phyloP scores from a whole-genome alignment of 2,888 invertebrate genomes.

The Troilus luridus region DNA sequence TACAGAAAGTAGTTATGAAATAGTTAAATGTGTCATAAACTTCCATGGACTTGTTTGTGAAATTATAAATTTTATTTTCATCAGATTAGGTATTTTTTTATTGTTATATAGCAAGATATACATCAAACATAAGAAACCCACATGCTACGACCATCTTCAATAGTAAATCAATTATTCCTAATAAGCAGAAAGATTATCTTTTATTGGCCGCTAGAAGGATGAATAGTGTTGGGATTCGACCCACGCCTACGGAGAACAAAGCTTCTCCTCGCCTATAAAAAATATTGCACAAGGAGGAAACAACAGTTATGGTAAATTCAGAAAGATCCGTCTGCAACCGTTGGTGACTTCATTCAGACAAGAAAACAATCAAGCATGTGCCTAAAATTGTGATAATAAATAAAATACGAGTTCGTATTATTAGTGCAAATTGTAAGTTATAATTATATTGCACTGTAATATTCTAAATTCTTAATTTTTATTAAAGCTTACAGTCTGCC shows the following conservation, averaged over 20 bases:
- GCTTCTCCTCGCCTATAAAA: background rate
- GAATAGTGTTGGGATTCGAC: background rate
- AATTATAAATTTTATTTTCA: too few species aligned
- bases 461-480: too few species aligned
- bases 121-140: too few species aligned
- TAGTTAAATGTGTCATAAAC: too few species aligned
- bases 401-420: too few species aligned
- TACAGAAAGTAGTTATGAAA: too few species aligned
- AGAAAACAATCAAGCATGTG: background rate
- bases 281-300: background rate
- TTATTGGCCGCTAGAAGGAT: background rate
- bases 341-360: background rate
- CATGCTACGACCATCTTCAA: background rate
- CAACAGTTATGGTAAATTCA: background rate
- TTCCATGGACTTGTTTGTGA: too few species aligned
- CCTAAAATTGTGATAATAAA: background rate
- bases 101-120: background rate
- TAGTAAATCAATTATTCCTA: background rate
- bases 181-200: background rate
- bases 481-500: too few species aligned
- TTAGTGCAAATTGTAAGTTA: too few species aligned
- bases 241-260: background rate
- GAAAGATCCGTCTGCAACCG: background rate
- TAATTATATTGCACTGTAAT: too few species aligned
- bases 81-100: background rate